These are phyloP conservation scores for Sebastes alutus DNA, from an alignment of 2,797 vertebrate genomes.

Conservation along the genomic window DNA sequence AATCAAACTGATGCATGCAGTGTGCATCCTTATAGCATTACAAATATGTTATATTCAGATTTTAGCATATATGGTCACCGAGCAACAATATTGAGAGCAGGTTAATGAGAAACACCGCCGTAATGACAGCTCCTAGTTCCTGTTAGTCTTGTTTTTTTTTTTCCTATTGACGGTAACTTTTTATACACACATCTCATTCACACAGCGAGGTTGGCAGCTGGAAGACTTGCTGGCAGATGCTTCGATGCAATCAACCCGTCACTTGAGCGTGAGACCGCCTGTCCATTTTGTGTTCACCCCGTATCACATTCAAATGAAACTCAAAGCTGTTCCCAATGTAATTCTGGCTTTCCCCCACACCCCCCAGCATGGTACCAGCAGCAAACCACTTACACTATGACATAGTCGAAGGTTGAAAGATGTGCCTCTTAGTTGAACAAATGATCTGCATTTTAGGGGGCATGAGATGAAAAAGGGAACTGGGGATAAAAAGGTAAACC, in stretches of 20 bases:
- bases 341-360: constrained; percentile 6
- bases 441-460: constrained; percentile 4
- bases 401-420: constrained; percentile 11
- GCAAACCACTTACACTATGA: constrained; percentile 18
- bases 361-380: neutral
- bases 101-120: neutral
- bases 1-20: neutral
- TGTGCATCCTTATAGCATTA: neutral
- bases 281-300: constrained; percentile 56
- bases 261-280: constrained; percentile 53
- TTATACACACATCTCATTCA: constrained; percentile 17
- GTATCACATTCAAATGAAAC: constrained; percentile 58
- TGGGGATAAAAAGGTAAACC: neutral
- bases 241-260: constrained; percentile 64
- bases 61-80: neutral
- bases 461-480: constrained; percentile 4
- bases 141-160: neutral
- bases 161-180: neutral
- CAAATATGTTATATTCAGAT: neutral
- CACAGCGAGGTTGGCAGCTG: constrained; percentile 48
- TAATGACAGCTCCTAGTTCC: neutral
- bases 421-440: constrained; percentile 30
- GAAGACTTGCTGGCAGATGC: constrained; percentile 56
- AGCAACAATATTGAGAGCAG: neutral
- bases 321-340: constrained; percentile 47